Evolutionary conservation across 2,113 vertebrate genomes (phyloP).

Genomic region (Phyllopteryx taeniolatus): DNA sequence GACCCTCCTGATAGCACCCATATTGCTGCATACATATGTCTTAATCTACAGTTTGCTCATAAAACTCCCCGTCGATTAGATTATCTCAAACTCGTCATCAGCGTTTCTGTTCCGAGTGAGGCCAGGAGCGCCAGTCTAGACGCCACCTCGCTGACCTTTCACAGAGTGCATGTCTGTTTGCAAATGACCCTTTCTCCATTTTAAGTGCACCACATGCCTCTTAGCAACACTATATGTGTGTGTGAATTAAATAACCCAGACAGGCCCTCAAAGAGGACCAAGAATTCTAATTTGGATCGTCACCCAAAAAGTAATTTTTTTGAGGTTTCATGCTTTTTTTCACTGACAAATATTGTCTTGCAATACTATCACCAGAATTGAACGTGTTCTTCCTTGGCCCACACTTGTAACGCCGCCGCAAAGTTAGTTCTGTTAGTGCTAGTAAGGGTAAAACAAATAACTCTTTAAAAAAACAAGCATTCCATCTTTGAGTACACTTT

Average conservation of each 20-base stretch:
- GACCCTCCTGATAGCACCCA: slow-evolving; percentile 20
- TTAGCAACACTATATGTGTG: not conserved
- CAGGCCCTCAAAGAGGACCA: not conserved
- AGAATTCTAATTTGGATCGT: not conserved
- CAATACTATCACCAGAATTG: not conserved
- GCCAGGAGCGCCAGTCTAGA: not conserved
- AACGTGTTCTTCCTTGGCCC: not conserved
- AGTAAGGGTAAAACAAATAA: not conserved
- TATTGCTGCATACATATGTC: not conserved
- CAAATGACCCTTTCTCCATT: not conserved
- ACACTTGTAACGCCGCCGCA: not conserved
- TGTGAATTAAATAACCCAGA: not conserved
- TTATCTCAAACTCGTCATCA: not conserved
- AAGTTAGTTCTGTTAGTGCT: not conserved
- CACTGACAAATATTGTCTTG: not conserved
- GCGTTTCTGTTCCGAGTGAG: slow-evolving; percentile 10
- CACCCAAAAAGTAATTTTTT: not conserved
- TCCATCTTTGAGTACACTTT: not conserved
- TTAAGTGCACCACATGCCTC: not conserved
- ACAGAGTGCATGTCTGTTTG: not conserved
- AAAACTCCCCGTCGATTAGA: slow-evolving; percentile 1
- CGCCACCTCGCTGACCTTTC: slow-evolving; percentile 4
- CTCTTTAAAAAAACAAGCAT: not conserved
- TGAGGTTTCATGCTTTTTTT: not conserved
- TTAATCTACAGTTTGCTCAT: not conserved